phyloP scores from a whole-genome alignment of 2,888 invertebrate species.

The Agrotis puta region DNA sequence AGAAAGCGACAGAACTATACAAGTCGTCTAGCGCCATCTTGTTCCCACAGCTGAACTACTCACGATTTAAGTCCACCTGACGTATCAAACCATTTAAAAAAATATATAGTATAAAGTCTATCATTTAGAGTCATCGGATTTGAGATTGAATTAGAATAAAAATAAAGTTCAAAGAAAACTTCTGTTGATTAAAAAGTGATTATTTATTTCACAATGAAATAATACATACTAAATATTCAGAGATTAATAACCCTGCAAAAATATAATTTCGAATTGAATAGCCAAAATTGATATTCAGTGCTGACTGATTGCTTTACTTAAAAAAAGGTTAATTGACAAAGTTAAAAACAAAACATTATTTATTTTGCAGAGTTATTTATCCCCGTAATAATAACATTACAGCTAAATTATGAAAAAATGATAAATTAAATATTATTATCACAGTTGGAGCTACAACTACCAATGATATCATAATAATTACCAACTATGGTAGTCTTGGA shows the following conservation, averaged over 20 bases:
- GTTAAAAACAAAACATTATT: background rate
- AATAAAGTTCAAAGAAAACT: conserved; percentile 42
- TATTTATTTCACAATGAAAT: conserved; percentile 50
- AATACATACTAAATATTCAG: conserved; percentile 35
- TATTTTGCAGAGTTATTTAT: conserved; percentile 41
- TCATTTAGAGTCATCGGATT: no score
- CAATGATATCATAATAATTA: conserved; percentile 50
- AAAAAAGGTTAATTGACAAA: no score
- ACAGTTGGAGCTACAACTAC: conserved; percentile 86
- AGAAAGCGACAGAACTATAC: no score
- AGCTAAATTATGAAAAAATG: conserved; percentile 53
- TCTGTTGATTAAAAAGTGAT: conserved; percentile 55
- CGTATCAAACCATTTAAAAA: no score
- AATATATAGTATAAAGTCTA: no score
- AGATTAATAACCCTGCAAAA: conserved; percentile 31
- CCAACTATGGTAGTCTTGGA: conserved; percentile 40
- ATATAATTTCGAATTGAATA: background rate
- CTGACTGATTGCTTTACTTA: background rate
- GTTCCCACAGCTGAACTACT: no score
- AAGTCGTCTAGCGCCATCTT: no score
- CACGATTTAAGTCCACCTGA: no score
- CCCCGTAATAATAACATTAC: conserved; percentile 42
- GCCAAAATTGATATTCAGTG: background rate
- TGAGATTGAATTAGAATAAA: conserved; percentile 9
- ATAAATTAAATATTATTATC: conserved; percentile 76